Percentiles rank a stretch among this genome's conserved stretches.
phyloP scores from a whole-genome alignment of 1,140 invertebrate species.

The Panulirus ornatus region DNA sequence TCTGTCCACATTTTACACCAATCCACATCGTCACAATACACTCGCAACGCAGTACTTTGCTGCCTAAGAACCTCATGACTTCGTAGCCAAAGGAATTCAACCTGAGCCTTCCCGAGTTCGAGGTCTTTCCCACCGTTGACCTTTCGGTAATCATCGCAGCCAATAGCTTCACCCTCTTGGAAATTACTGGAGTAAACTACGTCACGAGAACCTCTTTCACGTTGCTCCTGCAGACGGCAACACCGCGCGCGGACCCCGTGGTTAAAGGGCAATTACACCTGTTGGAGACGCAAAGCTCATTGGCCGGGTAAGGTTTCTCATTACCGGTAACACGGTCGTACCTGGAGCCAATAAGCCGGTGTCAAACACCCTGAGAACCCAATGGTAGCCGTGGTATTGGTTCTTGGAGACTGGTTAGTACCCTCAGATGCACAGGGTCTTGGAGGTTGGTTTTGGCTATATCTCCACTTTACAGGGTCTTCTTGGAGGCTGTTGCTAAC shows the following conservation, averaged over 20 bases:
- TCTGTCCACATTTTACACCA: too few relatives aligned
- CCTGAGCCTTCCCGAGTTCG: too few relatives aligned
- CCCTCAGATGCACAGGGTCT: too few relatives aligned
- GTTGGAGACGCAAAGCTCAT: conserved; percentile 23
- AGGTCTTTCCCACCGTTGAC: too few relatives aligned
- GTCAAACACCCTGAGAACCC: conserved; percentile 32
- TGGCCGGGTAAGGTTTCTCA: conserved; percentile 57
- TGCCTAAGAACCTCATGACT: too few relatives aligned
- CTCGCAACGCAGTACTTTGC: too few relatives aligned
- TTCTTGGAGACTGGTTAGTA: not conserved
- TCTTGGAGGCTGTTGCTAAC: too few relatives aligned
- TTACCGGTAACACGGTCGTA: conserved; percentile 50
- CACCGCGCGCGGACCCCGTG: not conserved
- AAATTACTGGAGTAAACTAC: not conserved
- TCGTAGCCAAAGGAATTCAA: too few relatives aligned
- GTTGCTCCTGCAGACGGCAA: not conserved
- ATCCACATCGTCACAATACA: too few relatives aligned
- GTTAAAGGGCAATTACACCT: not conserved
- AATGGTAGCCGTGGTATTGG: too few relatives aligned
- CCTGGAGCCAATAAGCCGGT: conserved; percentile 43
- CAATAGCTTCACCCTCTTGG: not conserved
- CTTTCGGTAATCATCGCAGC: not conserved
- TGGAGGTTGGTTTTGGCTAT: too few relatives aligned
- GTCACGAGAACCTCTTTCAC: not conserved
- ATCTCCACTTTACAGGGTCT: too few relatives aligned